These are phyloP conservation scores for Chionoecetes opilio DNA, from an alignment of 1,140 invertebrate species.

Conservation along the genomic window DNA sequence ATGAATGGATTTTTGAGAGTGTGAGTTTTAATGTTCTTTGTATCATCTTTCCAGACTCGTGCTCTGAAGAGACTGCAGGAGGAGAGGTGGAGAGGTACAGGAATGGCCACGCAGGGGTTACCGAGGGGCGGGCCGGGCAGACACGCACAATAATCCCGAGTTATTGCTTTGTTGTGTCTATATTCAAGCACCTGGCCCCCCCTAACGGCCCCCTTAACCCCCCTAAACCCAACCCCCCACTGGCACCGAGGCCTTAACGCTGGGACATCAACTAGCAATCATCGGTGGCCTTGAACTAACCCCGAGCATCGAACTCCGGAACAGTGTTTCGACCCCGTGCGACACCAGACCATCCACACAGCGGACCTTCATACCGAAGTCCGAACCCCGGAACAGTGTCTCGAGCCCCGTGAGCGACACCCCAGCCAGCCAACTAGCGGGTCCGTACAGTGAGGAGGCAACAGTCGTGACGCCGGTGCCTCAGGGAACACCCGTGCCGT, in stretches of 20 bases:
- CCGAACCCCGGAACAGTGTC: too few relatives aligned
- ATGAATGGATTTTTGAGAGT: too few relatives aligned
- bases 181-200: not conserved
- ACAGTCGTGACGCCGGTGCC: too few relatives aligned
- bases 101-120: not conserved
- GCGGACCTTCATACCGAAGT: too few relatives aligned
- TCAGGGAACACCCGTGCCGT: too few relatives aligned
- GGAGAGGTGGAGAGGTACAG: not conserved
- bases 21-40: too few relatives aligned
- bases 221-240: not conserved
- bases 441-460: too few relatives aligned
- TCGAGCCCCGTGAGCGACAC: too few relatives aligned
- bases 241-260: too few relatives aligned
- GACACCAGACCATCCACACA: not conserved
- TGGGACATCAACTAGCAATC: not conserved
- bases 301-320: not conserved
- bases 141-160: constrained; percentile 67
- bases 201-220: not conserved
- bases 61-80: constrained; percentile 22
- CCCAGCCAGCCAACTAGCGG: too few relatives aligned
- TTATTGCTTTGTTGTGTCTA: constrained; percentile 70
- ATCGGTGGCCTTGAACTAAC: not conserved
- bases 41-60: not conserved
- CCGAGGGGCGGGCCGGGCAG: not conserved
- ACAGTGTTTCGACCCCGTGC: not conserved